A percentile compares a stretch with the other conserved stretches of the same genome.
phyloP scores from a whole-genome alignment of 2,797 vertebrate genomes.

The Ctenochaetus hawaiiensis region DNA sequence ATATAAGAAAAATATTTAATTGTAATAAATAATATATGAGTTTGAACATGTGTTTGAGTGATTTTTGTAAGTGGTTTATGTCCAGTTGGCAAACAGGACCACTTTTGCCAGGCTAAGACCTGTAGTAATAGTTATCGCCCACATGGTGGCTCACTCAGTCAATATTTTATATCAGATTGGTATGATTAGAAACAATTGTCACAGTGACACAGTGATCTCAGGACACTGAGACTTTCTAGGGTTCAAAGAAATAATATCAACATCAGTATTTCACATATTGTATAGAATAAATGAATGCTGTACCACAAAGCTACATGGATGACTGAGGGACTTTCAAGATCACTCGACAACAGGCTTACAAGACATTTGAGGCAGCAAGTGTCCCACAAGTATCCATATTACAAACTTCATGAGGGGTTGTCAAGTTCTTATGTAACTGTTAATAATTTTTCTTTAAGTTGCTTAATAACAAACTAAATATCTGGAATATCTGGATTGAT shows the following conservation, averaged over 20 bases:
- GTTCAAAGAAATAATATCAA: background rate
- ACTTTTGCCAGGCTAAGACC: background rate
- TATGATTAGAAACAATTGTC: background rate
- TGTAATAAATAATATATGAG: conserved; percentile 93
- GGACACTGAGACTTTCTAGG: background rate
- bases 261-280: background rate
- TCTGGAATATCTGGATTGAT: background rate
- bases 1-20: conserved; percentile 90
- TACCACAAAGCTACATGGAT: background rate
- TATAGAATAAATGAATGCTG: background rate
- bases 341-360: too few relatives aligned
- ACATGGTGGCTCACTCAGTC: conserved; percentile 74
- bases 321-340: too few relatives aligned
- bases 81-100: background rate
- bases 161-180: conserved; percentile 11
- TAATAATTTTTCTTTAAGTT: too few relatives aligned
- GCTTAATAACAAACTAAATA: background rate
- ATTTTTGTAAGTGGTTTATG: background rate
- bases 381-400: too few relatives aligned
- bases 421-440: too few relatives aligned
- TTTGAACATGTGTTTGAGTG: conserved; percentile 71
- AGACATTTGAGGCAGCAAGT: too few relatives aligned
- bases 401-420: too few relatives aligned
- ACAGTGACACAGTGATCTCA: background rate
- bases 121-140: conserved; percentile 72